phyloP scores from a whole-genome alignment of 2,888 invertebrate genomes.

The Machimus atricapillus region DNA sequence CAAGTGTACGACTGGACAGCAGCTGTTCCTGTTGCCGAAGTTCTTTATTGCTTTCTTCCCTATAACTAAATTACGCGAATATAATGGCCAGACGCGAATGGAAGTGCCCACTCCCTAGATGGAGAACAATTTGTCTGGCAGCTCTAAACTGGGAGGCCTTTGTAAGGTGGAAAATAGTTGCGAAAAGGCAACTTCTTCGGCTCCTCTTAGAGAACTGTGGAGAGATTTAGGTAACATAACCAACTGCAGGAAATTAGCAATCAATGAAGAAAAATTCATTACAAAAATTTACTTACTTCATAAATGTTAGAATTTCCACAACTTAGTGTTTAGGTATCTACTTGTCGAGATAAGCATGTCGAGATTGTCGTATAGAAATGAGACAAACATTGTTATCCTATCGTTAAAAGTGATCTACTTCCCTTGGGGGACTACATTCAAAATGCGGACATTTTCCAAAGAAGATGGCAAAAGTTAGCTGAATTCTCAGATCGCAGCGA shows the following conservation, averaged over 20 bases:
- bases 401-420: neutral
- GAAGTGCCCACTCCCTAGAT: slow-evolving; percentile 15
- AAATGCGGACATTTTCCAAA: neutral
- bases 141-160: neutral
- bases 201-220: neutral
- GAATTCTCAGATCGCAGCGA: neutral
- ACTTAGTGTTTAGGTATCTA: neutral
- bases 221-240: neutral
- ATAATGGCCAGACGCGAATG: slow-evolving; percentile 13
- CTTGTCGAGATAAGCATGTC: neutral
- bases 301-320: neutral
- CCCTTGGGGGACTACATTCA: neutral
- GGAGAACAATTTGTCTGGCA: slow-evolving; percentile 26
- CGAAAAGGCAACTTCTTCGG: neutral
- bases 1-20: slow-evolving; percentile 1
- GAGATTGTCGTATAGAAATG: neutral
- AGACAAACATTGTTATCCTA: neutral
- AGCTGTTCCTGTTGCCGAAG: slow-evolving; percentile 3
- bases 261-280: neutral
- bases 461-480: neutral
- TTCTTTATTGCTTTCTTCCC: slow-evolving; percentile 37
- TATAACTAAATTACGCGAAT: slow-evolving; percentile 36
- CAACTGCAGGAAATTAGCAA: neutral
- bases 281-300: neutral
- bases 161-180: neutral